phyloP scores from a whole-genome alignment of 2,797 vertebrate species.

The Sylvilagus floridanus region DNA sequence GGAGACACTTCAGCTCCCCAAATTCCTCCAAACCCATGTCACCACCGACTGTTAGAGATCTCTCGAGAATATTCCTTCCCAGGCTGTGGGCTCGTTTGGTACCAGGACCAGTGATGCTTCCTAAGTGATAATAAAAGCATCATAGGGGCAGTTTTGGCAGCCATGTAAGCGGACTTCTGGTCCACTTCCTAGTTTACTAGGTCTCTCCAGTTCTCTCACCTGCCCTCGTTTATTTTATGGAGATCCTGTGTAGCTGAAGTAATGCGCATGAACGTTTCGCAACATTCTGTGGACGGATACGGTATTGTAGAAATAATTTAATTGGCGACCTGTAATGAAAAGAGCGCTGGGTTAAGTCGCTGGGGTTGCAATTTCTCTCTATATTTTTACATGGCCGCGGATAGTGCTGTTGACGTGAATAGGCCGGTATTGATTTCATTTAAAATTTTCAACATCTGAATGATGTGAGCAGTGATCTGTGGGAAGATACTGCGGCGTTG shows the following conservation, averaged over 20 bases:
- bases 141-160: conserved; percentile 40
- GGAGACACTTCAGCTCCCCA: background rate
- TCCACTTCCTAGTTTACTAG: conserved; percentile 42
- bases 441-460: conserved; percentile 83
- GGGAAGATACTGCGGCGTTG: conserved; percentile 69
- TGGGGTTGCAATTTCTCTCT: conserved; percentile 83
- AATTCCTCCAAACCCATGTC: background rate
- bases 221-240: conserved; percentile 76
- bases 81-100: background rate
- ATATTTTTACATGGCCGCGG: conserved; percentile 82
- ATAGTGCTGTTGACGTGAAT: conserved; percentile 79
- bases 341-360: conserved; percentile 77
- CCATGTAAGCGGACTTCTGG: background rate
- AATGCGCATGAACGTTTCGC: conserved; percentile 76
- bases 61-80: background rate
- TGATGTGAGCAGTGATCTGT: conserved; percentile 82
- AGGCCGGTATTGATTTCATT: conserved; percentile 84
- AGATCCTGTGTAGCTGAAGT: conserved; percentile 79
- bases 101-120: background rate
- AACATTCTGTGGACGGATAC: conserved; percentile 76
- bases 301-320: conserved; percentile 85
- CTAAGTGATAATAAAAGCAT: conserved; percentile 61
- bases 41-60: background rate
- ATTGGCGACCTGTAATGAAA: conserved; percentile 85
- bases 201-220: conserved; percentile 39